Evolutionary conservation across 2,888 invertebrate species (phyloP), one percentile per base, ranked within the genome.

Genomic region (Rhagonycha fulva): DNA sequence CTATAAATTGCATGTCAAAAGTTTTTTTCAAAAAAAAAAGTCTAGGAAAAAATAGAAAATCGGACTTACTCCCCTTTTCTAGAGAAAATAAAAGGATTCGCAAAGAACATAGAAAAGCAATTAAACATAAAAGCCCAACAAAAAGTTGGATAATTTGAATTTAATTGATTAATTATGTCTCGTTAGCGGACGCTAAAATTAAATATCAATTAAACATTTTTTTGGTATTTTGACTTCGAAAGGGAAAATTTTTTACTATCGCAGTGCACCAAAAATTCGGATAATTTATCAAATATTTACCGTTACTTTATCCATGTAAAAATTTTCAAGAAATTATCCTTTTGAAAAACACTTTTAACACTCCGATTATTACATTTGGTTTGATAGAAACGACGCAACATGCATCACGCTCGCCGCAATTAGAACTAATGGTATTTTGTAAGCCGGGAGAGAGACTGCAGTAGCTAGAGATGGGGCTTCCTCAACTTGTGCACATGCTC

Each of bases 401-500:
- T 24, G 5, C 63, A 26, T 66, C 63, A 26, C 63, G 63, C 23
- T 19, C 62, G 26, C 63, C 63, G 63, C 63, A 66, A 66, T 66
- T 66, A 66, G 63, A 66, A 66, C 63, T 66, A 24, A 23, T 26
- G 63, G 63, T 14, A n/a, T 47, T 47, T 32, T n/a, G 47, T 47
- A 47, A 47, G 47, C 47, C 47, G 47, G 47, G 47, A 47, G 47
- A 47, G n/a, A 47, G 47, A 47, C 47, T 66, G 26, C 63, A 26
- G 63, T 66, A 23, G 23, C 23, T n/a, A 24, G 26, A 26, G 63
- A 66, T 66, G 63, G 26, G 62, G 63, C 63, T 61, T 62, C 66
- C 47, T 32, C 62, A 75, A 70, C 69, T 69, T 75, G 75, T 72
- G 75, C 75, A 75, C 75, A 71, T 75, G 75, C 75, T 71, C 71